Base-by-base conservation (phyloP, 2,797 vertebrate species). In the Enteromius radiatus region DNA sequence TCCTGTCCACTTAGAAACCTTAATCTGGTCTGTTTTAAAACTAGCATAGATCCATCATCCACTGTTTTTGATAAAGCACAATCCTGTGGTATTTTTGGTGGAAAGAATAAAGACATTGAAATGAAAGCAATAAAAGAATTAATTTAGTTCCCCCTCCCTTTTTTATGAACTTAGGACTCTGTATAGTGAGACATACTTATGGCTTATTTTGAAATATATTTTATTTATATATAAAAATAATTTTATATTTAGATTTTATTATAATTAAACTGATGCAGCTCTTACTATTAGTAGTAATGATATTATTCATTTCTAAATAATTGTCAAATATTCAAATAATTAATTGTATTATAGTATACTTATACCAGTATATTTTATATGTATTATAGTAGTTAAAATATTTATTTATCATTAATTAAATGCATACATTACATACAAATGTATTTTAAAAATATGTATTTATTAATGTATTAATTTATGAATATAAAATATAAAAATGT, bases 1-100 rank as follows among this genome's bases (percentile, higher is more conserved):
- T 78, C 76, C 61, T 78, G 61, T 67, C 45, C 49, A 26, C 43
- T 52, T 26, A 67, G 64, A 67, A 33, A 49, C 43, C n/a, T 71
- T 31, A 26, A 71, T 71, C 69, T 71, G 10, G 23, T 26, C 5
- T 4, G 11, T 59, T 69, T 43, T 43, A 3, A 64, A 64, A 28
- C 28, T 14, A 61, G 17, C 28, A 33, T 9, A 7, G 7, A 19
- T 64, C 1, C 61, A 64, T 19, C 31, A 3, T 64, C 56, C 23
- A 5, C 56, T 61, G 67, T 21, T 41, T 14, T 23, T 70, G 41
- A 70, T 28, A 45, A 43, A n/a, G 21, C 36, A 31, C 31, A 28
- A 31, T 31, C 23, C 1, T 38, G 19, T 63, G 59, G 6, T 5
- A 17, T 15, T 28, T 63, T 69, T 43, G 19, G 4, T 69, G 21